Base-by-base conservation (phyloP, 2,113 vertebrate species). In the Regulus satrapa region DNA sequence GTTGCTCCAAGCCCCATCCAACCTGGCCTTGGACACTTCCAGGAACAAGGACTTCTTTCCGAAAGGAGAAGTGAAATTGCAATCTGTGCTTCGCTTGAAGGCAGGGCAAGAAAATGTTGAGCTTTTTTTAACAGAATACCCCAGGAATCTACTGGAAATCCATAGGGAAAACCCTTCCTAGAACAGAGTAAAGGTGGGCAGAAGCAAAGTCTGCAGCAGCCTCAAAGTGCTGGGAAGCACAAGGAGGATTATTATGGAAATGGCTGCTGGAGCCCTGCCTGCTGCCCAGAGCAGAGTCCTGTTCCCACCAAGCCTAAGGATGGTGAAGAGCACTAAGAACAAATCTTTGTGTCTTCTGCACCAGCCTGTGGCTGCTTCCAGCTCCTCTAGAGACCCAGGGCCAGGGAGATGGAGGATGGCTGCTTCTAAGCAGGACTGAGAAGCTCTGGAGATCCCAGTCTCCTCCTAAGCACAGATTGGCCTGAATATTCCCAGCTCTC, bases 291-390 rank as follows among this genome's bases (percentile, higher is more conserved):
- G 40, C 32, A 36, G 16, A 52, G 41, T 36, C 43, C 10, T 48
- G 38, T 38, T 78, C 20, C 51, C 43, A 52, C 26, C 6, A 0
- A 34, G n/a, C 16, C n/a, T 62, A 63, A 1, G 5, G 21, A 18
- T 15, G 15, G 41, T 1, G 12, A 72, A 21, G 26, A 51, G 5
- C 5, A 2, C 45, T 32, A 85, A 28, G 41, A n/a, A 71, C 36
- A 54, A 41, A 29, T 21, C 13, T 58, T 41, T 0, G 0, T 1
- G 2, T 9, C 28, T 49, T 58, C 52, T 36, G 28, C 48, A 61
- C 31, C 52, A 40, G 34, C 20, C 43, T 19, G 45, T 79, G 66
- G 29, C 79, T 61, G 29, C 52, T 72, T 51, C 69, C 56, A 64
- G n/a, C 21, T 68, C 43, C 68, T 29, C 58, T 5, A 31, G 64